Evolutionary conservation across 2,797 vertebrate genomes (phyloP).

Genomic region (Distichodus sexfasciatus): DNA sequence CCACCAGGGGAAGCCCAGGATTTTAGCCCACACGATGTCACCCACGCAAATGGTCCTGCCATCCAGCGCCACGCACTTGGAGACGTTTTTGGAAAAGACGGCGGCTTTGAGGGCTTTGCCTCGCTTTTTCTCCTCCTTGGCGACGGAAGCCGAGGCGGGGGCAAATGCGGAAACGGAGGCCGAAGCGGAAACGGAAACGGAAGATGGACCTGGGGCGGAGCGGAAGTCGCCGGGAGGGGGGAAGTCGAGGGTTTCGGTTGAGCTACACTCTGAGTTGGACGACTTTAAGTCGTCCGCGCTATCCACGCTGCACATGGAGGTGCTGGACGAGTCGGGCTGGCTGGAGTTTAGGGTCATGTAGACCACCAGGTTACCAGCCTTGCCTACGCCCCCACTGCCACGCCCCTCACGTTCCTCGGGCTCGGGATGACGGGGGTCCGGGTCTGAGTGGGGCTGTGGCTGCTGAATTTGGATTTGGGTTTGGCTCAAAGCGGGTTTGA

Average conservation of each 20-base stretch:
- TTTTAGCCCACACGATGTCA: conserved; percentile 99
- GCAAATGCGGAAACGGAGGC: conserved; percentile 43
- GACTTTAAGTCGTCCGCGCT: conserved; percentile 87
- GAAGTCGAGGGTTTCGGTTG: conserved; percentile 87
- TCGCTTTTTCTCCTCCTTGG: conserved; percentile 84
- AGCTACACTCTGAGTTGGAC: conserved; percentile 89
- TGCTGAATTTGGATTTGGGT: conserved; percentile 38
- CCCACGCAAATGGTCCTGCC: conserved; percentile 94
- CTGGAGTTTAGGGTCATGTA: conserved; percentile 86
- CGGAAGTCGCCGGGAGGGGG: conserved; percentile 83
- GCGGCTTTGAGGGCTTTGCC: conserved; percentile 89
- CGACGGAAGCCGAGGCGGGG: conserved; percentile 58
- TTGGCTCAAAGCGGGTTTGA: conserved; percentile 41
- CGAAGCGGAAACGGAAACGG: conserved; percentile 43
- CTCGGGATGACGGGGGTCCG: conserved; percentile 45
- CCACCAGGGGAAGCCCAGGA: conserved; percentile 99
- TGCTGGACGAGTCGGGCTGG: conserved; percentile 84
- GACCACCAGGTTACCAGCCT: conserved; percentile 80
- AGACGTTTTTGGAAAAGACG: conserved; percentile 94
- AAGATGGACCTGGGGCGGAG: conserved; percentile 61
- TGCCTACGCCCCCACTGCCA: conserved; percentile 81
- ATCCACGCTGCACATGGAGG: conserved; percentile 86
- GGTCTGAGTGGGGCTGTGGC: conserved; percentile 16
- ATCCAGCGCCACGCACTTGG: conserved; percentile 88
- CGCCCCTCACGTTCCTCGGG: conserved; percentile 72